Conservation (phyloP, 2,797 vertebrate genomes). For the Notamacropus eugenii region DNA sequence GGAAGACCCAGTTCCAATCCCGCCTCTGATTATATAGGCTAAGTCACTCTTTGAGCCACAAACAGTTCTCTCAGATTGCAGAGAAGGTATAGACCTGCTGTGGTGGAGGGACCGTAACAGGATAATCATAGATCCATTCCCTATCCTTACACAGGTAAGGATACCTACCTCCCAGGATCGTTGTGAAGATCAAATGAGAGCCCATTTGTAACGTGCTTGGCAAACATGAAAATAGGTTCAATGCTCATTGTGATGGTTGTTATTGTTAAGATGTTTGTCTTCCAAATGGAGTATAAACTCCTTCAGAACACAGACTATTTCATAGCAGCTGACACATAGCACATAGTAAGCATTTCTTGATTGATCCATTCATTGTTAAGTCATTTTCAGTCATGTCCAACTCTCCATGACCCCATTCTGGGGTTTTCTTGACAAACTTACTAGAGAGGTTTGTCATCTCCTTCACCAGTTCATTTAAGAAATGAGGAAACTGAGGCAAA, state of each 20-base stretch:
- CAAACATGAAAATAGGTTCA: background rate
- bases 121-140: background rate
- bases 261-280: background rate
- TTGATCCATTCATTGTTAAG: background rate
- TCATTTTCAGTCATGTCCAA: background rate
- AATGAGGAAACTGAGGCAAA: background rate
- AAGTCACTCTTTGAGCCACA: background rate
- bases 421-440: background rate
- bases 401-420: background rate
- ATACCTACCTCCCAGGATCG: background rate
- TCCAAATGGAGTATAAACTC: background rate
- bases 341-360: background rate
- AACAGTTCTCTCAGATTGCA: background rate
- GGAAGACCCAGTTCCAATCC: background rate
- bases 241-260: background rate
- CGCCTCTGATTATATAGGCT: background rate
- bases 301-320: background rate
- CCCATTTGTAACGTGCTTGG: background rate
- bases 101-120: background rate
- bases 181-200: background rate
- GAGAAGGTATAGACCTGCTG: background rate
- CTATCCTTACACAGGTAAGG: background rate
- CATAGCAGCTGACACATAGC: background rate
- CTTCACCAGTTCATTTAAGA: background rate
- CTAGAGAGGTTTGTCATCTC: background rate